Base-by-base conservation (phyloP, 2,888 invertebrate genomes). In the Itoplectis maculator region DNA sequence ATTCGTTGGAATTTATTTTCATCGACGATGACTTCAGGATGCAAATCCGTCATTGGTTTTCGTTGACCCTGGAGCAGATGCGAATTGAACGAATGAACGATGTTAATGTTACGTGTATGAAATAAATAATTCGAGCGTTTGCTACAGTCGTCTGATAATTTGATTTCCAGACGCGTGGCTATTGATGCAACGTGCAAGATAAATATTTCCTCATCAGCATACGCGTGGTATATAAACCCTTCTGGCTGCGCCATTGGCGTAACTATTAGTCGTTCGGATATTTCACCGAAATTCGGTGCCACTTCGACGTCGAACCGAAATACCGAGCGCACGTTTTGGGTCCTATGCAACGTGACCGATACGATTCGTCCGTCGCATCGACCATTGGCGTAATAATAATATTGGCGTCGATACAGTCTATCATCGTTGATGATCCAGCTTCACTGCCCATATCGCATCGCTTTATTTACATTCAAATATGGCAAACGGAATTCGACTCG, bases 271-370 rank as follows among this genome's bases (percentile, higher is more conserved):
- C 54, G 35, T 13, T 11, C 13, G 20, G n/a, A 54, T 40, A 63
- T 56, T 61, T 42, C n/a, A 54, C 45, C 42, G 18, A 20, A 37
- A 51, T 69, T 45, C 54, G 69, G 63, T 61, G 63, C 69, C 51
- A 42, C 51, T 69, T 59, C 15, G 51, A 77, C 51, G 59, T 63
- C 61, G 66, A 45, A 54, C 61, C 29, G 45, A 63, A 23, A 35
- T 18, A 29, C 29, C 29, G 29, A 2, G 29, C 29, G 29, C 29
- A 29, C 76, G 59, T 40, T 56, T n/a, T n/a, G n/a, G 66, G 49
- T 56, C 79, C 66, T 83, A 83, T 85, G 82, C 80, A 85, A 83
- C 83, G 82, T 80, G 81, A 72, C 72, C 63, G 83, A 85, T 85
- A 83, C 80, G 77, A 78, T 74, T 84, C 77, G 73, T 78, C 49